These are phyloP conservation scores for Aeoliscus strigatus DNA, from an alignment of 2,797 vertebrate genomes.

Conservation along the genomic window DNA sequence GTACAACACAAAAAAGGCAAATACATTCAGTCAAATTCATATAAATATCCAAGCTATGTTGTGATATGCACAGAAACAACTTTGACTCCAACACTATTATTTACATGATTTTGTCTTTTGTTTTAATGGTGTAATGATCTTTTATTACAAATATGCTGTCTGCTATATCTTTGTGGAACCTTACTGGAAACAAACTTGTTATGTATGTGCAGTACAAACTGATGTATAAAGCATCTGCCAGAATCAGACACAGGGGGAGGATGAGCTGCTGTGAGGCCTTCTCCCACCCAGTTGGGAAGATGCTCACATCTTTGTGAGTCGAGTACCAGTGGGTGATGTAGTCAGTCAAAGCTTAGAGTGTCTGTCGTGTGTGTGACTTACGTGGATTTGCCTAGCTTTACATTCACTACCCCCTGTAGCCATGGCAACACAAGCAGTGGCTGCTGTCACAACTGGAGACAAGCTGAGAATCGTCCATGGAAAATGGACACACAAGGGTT, in stretches of 20 bases:
- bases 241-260: slow-evolving; percentile 37
- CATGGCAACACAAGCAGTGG: slow-evolving; percentile 71
- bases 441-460: slow-evolving; percentile 62
- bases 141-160: background rate
- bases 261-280: slow-evolving; percentile 44
- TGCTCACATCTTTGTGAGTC: slow-evolving; percentile 56
- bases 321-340: slow-evolving; percentile 53
- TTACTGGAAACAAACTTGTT: background rate
- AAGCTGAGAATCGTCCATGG: slow-evolving; percentile 63
- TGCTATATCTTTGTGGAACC: background rate
- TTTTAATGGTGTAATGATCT: background rate
- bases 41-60: too few species aligned
- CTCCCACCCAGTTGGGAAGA: slow-evolving; percentile 47
- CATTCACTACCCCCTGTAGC: slow-evolving; percentile 66
- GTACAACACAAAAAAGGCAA: too few species aligned
- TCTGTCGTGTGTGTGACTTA: slow-evolving; percentile 65
- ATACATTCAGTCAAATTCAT: too few species aligned
- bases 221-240: slow-evolving; percentile 23
- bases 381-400: slow-evolving; percentile 73
- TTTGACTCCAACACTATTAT: background rate
- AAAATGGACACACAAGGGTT: slow-evolving; percentile 71
- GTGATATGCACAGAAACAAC: too few species aligned
- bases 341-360: slow-evolving; percentile 58
- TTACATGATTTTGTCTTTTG: too few species aligned
- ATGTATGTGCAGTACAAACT: slow-evolving; percentile 4